Evolutionary conservation across 2,797 vertebrate species (phyloP), one percentile per base, ranked within the genome.

Genomic region (Morus bassanus): DNA sequence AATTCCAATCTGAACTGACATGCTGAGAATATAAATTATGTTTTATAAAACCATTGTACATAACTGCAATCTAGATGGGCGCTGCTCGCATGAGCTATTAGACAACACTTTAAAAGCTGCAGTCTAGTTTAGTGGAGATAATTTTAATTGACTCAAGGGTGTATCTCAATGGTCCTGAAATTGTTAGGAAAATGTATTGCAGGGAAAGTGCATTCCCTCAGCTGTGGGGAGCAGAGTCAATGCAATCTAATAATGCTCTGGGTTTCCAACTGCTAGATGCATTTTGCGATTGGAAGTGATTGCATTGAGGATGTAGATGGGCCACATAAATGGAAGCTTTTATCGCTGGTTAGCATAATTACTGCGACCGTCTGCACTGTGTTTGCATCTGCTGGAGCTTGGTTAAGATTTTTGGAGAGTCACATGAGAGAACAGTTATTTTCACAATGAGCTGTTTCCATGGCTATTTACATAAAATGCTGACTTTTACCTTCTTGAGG

Each of bases 81-180:
- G 17, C 80, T 64, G 92, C 77, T 91, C 1, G 0, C 88, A 79
- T 51, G 43, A 92, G 82, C 96, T 92, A 97, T 96, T 96, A 97
- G 95, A 91, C 86, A 87, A 87, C 85, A 67, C 83, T 96, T 97
- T 95, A 96, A 96, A 96, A 96, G 93, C 96, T 96, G 91, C 89
- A 90, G 93, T 39, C 64, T 95, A 92, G 91, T 96, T 96, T 91
- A 96, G 93, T 46, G 60, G 78, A 97, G 96, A 97, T 97, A 95
- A 96, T 97, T 97, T 97, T 97, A 97, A 97, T 96, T 97, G 96
- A 97, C 96, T 96, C 94, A 95, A 91, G 95, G 75, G 87, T 91
- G 88, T 89, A 95, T 97, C 97, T 96, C 92, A 86, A 85, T 82
- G 86, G 93, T 89, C 89, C 70, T 69, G 95, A 97, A 94, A 96